Conservation (phyloP, 2,888 invertebrate species). For the Gandaritis pyraliata region DNA sequence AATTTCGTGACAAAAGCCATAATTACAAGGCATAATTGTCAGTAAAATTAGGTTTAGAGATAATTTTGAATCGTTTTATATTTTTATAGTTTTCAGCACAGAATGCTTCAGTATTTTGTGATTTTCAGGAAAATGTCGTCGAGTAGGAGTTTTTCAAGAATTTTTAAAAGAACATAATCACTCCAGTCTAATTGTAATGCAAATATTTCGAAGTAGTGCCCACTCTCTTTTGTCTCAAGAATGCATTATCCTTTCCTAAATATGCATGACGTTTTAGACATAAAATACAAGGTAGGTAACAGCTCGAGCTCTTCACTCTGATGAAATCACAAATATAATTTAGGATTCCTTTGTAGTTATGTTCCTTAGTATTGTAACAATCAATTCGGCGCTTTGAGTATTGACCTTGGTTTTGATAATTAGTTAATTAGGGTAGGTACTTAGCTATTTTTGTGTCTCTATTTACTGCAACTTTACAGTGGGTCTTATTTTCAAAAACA, state of each 20-base stretch:
- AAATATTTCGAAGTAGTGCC: not conserved
- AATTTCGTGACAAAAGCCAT: not conserved
- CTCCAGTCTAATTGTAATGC: not conserved
- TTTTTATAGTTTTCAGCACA: no score
- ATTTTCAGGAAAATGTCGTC: no score
- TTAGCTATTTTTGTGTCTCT: not conserved
- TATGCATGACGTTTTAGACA: conserved; percentile 37
- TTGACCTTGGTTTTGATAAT: conserved; percentile 4
- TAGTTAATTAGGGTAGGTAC: not conserved
- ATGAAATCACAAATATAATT: conserved; percentile 12
- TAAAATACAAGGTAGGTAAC: conserved; percentile 21
- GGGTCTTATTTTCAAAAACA: no score
- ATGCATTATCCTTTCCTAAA: conserved; percentile 40
- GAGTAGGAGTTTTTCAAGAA: no score
- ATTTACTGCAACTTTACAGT: not conserved
- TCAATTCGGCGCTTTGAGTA: not conserved
- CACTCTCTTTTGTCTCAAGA: conserved; percentile 37
- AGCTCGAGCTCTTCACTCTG: conserved; percentile 10
- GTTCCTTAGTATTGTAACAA: conserved; percentile 8
- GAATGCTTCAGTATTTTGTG: no score
- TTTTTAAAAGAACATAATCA: no score
- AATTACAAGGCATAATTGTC: not conserved
- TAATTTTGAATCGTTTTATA: no score
- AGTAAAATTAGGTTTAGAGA: not conserved
- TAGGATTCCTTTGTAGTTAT: conserved; percentile 22